Base-by-base conservation (phyloP, 1,140 invertebrate species). In the Littorina saxatilis region DNA sequence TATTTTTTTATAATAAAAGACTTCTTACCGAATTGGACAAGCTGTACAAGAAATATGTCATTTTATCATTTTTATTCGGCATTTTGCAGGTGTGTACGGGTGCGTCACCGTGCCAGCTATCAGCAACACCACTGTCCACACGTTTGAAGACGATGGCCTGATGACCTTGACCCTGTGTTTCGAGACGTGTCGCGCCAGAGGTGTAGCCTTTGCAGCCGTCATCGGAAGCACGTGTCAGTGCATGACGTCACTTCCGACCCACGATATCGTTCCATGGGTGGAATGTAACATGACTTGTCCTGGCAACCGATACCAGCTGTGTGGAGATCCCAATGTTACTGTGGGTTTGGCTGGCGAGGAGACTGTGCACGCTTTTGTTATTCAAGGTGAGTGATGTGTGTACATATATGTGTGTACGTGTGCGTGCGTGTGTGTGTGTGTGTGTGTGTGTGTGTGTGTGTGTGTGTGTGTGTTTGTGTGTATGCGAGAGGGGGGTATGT, bases 371-470 rank as follows among this genome's bases (percentile, higher is more conserved):
- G 68, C 68, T 32, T 72, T 72, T 27, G 68, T 72, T 13, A 23
- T 72, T 40, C 37, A 72, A 47, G 37, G 68, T 72, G 11, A 40
- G 39, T 68, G 66, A n/a, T n/a, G n/a, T n/a, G n/a, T n/a, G n/a
- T n/a, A n/a, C n/a, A n/a, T n/a, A n/a, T n/a, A n/a, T 39, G 11
- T 13, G 66, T 39, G 66, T 1, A 29, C 35, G 68, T 3, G 0
- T 43, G 66, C 2, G 68, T n/a, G 39, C 2, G 68, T 43, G 37
- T 43, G 68, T 43, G 37, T 72, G 68, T 72, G 68, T 72, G 35
- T 43, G 68, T 43, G 68, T 72, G 39, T 72, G 68, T 72, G 68
- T 72, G 39, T 72, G 68, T 9, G 39, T 72, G 68, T 11, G 37
- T 72, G 68, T 0, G 68, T 72, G 68, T 9, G 39, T 72, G 68